Base-by-base conservation (phyloP, 2,888 invertebrate genomes). In the Pheosia gnoma region DNA sequence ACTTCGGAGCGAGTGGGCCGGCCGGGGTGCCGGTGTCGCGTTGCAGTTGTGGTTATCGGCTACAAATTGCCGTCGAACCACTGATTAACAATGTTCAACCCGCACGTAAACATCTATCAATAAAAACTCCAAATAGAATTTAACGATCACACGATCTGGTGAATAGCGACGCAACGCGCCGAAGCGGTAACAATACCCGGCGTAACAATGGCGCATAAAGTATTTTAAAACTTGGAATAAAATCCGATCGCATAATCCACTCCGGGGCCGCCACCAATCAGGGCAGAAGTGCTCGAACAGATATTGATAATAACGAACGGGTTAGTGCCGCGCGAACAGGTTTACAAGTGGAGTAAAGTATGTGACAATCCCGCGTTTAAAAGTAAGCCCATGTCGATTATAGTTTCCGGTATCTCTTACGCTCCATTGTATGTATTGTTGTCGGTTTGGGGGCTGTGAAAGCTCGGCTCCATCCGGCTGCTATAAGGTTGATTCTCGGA, bases 21-120 rank as follows among this genome's bases (percentile, higher is more conserved):
- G 80, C 78, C 78, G 80, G 80, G 77, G 79, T 75, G 72, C 72
- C 71, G 81, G 88, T 88, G 83, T 91, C 88, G 84, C 80, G 83
- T 89, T 89, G 85, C 89, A 87, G 81, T 88, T 88, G 90, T 81
- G 90, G 90, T 88, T 89, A 89, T 90, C 84, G 81, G 79, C 78
- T 85, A 89, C 90, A 91, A 91, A 91, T 89, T 89, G 88, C 82
- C 84, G 86, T 89, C 88, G 83, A 77, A 75, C 77, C 78, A 81
- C 81, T 87, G 85, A 88, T 90, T 86, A 88, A 88, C 84, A 83
- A 82, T 81, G 78, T 79, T 80, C 71, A 70, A 76, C 72, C 70
- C 66, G 66, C 71, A 74, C 65, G 64, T 72, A 77, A 74, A 76
- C 67, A 78, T 67, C 65, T 71, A 71, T 74, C 59, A 70, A 77